These are phyloP conservation scores for Apaloderma vittatum DNA, from an alignment of 2,113 vertebrate species.

Conservation along the genomic window DNA sequence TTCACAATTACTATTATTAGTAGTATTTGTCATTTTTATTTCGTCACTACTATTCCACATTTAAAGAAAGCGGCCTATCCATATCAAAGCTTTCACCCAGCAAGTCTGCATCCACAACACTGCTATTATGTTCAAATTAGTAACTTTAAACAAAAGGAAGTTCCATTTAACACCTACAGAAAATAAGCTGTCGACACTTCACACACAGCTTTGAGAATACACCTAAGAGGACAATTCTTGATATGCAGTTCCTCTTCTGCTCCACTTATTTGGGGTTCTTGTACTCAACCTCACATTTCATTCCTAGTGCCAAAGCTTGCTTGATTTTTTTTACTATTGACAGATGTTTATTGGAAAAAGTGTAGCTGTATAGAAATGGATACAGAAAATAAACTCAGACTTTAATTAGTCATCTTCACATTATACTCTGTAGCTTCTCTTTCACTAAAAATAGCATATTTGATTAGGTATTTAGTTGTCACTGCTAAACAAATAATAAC, in stretches of 20 bases:
- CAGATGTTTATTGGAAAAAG: background rate
- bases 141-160: background rate
- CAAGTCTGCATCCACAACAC: background rate
- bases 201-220: background rate
- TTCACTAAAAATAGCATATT: background rate
- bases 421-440: background rate
- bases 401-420: background rate
- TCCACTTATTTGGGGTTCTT: background rate
- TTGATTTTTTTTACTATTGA: background rate
- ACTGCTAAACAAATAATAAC: background rate
- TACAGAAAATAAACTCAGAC: background rate
- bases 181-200: background rate
- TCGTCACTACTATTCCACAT: background rate
- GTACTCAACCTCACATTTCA: background rate
- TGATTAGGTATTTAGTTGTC: background rate
- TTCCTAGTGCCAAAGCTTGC: background rate
- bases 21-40: background rate
- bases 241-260: background rate
- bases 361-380: background rate
- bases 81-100: background rate
- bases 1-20: background rate
- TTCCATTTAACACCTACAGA: background rate
- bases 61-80: background rate
- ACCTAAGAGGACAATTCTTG: background rate
- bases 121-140: background rate